phyloP scores from a whole-genome alignment of 2,113 vertebrate genomes.

The Rissa tridactyla region DNA sequence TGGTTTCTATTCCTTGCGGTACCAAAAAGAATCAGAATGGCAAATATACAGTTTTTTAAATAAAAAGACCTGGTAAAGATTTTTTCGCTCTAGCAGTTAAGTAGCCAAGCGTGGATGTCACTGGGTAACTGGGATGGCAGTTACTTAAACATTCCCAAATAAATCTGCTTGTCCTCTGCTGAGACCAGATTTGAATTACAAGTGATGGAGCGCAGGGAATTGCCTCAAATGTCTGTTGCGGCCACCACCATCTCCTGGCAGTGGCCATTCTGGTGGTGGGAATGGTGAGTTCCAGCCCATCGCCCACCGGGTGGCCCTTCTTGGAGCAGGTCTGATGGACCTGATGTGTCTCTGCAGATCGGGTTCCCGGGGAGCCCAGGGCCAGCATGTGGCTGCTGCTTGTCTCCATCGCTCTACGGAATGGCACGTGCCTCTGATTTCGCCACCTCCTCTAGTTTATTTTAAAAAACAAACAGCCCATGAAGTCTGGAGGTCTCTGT shows the following conservation, averaged over 20 bases:
- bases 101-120: not conserved
- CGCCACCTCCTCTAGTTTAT: not conserved
- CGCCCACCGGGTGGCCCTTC: not conserved
- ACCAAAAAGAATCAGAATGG: not conserved
- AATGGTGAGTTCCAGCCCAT: not conserved
- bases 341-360: not conserved
- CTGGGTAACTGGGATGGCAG: not conserved
- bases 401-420: not conserved
- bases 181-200: not conserved
- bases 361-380: not conserved
- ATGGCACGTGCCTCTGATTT: not conserved
- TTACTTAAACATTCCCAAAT: not conserved
- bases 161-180: not conserved
- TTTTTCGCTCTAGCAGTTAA: not conserved
- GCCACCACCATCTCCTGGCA: not conserved
- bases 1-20: not conserved
- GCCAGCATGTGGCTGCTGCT: not conserved
- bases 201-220: not conserved
- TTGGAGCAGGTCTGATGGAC: not conserved
- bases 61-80: not conserved
- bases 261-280: rapidly evolving
- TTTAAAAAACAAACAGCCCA: not conserved
- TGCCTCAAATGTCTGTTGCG: not conserved
- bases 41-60: not conserved
- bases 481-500: not conserved